Evolutionary conservation across 2,113 vertebrate species (phyloP), one percentile per base, ranked within the genome.

Genomic region (Leptobrachium ailaonicum): DNA sequence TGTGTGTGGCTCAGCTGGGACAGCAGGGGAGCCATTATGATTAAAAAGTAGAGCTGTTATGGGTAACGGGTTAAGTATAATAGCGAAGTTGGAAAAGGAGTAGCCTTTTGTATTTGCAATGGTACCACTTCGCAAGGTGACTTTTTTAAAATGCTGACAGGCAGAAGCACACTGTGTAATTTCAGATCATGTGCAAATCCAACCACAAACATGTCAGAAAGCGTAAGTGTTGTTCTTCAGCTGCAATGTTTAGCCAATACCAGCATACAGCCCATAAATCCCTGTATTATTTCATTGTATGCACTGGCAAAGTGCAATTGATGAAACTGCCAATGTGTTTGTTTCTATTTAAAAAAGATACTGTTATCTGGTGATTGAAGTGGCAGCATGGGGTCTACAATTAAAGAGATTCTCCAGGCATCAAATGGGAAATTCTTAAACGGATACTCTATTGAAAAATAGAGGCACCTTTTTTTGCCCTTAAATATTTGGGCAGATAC

Each of bases 201-300:
- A 63, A 71, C 41, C n/a, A 54, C 76, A 78, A 78, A 78, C 76
- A 78, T 71, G 76, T 78, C 76, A 78, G 42, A 42, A 71, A 71
- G 76, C 76, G 45, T 78, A 78, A 62, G 67, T 78, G 76, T 47
- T 71, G 62, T 78, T 78, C 67, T 71, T 71, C 76, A 50, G 76
- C 76, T 71, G 67, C 13, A 14, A 71, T 78, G 76, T 78, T 71
- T 78, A 71, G 76, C 76, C 76, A 78, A 67, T 78, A 71, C 68
- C 56, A 71, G 70, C 67, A 78, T 62, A 71, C 71, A 71, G 13
- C 67, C 43, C 2, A 2, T 78, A 78, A 78, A 78, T 78, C 76
- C 76, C 76, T 56, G 47, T 78, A 78, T 78, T 78, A 78, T 78
- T 60, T 78, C 67, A 78, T 71, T 78, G 76, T 62, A 53, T 78